These are phyloP conservation scores for Selene dorsalis DNA, from an alignment of 2,797 vertebrate species.

Conservation along the genomic window DNA sequence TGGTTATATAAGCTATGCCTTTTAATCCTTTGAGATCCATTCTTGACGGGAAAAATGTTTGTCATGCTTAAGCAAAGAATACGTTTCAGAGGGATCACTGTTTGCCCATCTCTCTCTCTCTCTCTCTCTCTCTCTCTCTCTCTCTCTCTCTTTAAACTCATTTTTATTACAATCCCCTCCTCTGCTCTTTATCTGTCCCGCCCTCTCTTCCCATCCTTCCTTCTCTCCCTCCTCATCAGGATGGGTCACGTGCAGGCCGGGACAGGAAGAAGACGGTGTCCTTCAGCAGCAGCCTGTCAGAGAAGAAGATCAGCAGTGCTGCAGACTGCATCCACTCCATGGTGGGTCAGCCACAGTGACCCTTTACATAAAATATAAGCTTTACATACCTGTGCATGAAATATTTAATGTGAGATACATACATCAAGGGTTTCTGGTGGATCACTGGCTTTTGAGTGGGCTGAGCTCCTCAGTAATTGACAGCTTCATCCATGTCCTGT, in stretches of 20 bases:
- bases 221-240: constrained; percentile 73
- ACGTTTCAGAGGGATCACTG: constrained; percentile 28
- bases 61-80: constrained; percentile 41
- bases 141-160: constrained; percentile 1
- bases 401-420: constrained; percentile 37
- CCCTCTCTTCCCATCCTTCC: constrained; percentile 21
- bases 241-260: constrained; percentile 90
- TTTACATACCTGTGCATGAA: constrained; percentile 27
- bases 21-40: constrained; percentile 71
- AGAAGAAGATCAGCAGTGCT: constrained; percentile 95
- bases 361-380: constrained; percentile 29
- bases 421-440: constrained; percentile 13
- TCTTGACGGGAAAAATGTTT: constrained; percentile 35
- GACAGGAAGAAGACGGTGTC: constrained; percentile 97
- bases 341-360: constrained; percentile 77
- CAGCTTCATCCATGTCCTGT: constrained; percentile 13
- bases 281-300: constrained; percentile 94
- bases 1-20: constrained; percentile 68
- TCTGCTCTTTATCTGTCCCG: constrained; percentile 19
- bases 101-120: constrained; percentile 34
- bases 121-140: constrained; percentile 29
- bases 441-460: constrained; percentile 14
- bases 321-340: constrained; percentile 94
- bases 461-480: not conserved
- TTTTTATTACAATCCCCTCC: not conserved